Conservation (phyloP, 2,797 vertebrate genomes). For the Delichon dasypus region DNA sequence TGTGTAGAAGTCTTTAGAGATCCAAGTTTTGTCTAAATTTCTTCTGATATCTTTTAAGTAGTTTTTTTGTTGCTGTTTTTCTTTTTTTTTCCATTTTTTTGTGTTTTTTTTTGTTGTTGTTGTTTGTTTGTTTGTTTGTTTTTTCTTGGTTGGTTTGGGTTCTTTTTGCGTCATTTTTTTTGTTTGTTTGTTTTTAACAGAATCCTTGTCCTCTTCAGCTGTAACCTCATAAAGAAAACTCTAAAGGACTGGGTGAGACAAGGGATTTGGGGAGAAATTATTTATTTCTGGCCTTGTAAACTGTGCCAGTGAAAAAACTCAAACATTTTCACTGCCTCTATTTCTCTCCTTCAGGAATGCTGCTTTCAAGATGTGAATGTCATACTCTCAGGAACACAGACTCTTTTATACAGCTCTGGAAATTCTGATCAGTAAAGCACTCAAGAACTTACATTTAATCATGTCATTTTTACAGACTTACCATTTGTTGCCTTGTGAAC, state of each 20-base stretch:
- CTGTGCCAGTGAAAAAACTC: background rate
- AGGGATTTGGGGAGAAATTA: background rate
- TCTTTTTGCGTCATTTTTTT: too few relatives aligned
- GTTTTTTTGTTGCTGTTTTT: background rate
- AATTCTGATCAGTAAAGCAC: background rate
- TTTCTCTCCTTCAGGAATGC: background rate
- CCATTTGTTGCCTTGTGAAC: background rate
- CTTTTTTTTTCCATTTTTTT: background rate
- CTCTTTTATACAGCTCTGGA: background rate
- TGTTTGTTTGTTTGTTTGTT: too few relatives aligned
- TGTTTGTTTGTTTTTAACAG: background rate
- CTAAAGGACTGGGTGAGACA: background rate
- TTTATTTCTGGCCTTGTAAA: background rate
- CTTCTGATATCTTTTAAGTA: background rate
- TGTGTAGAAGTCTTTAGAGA: background rate
- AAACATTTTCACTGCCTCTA: background rate
- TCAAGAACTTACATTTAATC: background rate
- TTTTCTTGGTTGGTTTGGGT: background rate
- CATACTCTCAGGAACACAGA: background rate
- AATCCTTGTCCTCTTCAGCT: background rate
- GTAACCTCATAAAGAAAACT: background rate
- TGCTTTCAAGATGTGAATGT: background rate
- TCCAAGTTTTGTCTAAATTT: background rate
- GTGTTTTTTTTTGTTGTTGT: too few relatives aligned
- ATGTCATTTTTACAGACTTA: conserved; percentile 2